Evolutionary conservation across 2,888 invertebrate species (phyloP).

Genomic region (Blera fallax): DNA sequence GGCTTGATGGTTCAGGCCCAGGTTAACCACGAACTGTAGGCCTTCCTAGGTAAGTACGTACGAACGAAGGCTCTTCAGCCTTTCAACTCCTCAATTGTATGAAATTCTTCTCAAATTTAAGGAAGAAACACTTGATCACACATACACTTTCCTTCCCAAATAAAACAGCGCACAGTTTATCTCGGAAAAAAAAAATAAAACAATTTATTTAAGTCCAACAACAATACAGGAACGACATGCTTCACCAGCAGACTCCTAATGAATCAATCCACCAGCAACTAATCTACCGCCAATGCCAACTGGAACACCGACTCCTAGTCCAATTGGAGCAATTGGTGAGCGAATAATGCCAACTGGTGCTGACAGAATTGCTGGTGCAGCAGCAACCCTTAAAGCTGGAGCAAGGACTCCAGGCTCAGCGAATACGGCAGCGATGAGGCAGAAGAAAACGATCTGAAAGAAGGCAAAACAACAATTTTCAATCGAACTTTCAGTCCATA

Average conservation of each 20-base stretch:
- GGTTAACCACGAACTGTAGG: too few relatives aligned
- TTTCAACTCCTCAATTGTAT: too few relatives aligned
- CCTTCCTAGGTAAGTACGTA: too few relatives aligned
- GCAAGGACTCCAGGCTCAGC: conserved; percentile 61
- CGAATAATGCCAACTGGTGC: conserved; percentile 34
- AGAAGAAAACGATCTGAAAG: conserved; percentile 50
- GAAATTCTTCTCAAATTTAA: too few relatives aligned
- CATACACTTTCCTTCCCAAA: background rate
- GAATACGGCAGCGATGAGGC: conserved; percentile 39
- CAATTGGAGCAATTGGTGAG: conserved; percentile 38
- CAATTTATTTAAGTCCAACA: background rate
- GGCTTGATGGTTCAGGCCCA: too few relatives aligned
- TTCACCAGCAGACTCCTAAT: background rate
- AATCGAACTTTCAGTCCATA: background rate
- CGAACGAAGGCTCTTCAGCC: too few relatives aligned
- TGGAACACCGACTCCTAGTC: conserved; percentile 25
- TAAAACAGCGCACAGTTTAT: background rate
- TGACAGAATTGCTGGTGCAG: conserved; percentile 25
- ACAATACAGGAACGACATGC: background rate
- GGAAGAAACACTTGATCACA: too few relatives aligned
- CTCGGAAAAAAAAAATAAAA: background rate
- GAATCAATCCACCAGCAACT: conserved; percentile 26
- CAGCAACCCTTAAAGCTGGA: conserved; percentile 19
- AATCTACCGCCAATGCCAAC: background rate
- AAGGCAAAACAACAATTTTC: background rate